Conservation (phyloP, 92 coral and sea anemone genomes). For the Heliopora coerulea region DNA sequence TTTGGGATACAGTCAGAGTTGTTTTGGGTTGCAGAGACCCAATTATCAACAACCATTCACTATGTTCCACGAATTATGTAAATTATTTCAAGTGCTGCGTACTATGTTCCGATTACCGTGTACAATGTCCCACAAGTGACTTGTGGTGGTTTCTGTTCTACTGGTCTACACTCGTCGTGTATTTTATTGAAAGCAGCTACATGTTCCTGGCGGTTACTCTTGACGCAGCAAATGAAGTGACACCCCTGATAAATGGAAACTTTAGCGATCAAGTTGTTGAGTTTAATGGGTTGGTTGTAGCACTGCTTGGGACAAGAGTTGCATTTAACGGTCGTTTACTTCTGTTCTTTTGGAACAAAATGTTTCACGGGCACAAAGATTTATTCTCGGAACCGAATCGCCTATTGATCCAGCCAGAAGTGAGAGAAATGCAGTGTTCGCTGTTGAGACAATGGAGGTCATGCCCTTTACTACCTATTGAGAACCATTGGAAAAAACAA, state of each 20-base stretch:
- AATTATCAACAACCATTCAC: no score
- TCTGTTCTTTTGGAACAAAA: slow-evolving; percentile 15
- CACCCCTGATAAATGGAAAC: not conserved
- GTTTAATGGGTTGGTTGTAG: not conserved
- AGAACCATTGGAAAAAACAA: no score
- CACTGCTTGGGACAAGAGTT: not conserved
- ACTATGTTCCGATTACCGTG: no score
- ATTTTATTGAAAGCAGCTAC: not conserved
- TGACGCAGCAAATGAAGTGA: not conserved
- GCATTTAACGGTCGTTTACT: not conserved
- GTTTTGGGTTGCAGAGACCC: not conserved
- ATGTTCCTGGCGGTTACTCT: not conserved
- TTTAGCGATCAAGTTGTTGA: no score
- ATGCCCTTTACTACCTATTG: no score
- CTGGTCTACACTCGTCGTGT: slow-evolving; percentile 1
- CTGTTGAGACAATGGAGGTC: no score
- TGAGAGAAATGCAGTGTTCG: no score
- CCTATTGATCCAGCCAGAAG: no score
- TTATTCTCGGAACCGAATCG: slow-evolving; percentile 27
- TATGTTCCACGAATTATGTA: not conserved
- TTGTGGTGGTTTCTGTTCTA: no score
- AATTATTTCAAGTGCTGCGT: no score
- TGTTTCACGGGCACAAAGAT: slow-evolving; percentile 21
- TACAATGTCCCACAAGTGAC: no score
- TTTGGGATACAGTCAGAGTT: no score